Evolutionary conservation across 2,113 vertebrate species (phyloP).

Genomic region (Rissa tridactyla): DNA sequence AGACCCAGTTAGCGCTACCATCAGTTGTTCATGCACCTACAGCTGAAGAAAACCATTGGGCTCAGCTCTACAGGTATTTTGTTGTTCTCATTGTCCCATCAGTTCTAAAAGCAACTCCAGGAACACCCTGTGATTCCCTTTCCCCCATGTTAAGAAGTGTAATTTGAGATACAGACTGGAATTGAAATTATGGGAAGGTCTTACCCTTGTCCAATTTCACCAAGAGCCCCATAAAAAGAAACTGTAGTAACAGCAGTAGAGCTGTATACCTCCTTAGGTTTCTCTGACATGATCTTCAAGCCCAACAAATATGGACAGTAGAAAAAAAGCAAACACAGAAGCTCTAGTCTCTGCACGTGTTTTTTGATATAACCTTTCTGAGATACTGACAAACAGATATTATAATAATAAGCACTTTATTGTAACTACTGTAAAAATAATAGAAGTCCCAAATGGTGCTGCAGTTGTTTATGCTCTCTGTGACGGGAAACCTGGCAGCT

Average conservation of each 20-base stretch:
- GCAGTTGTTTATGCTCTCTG: not conserved
- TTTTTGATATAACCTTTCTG: not conserved
- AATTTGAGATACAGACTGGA: not conserved
- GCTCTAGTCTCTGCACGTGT: not conserved
- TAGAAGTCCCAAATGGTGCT: not conserved
- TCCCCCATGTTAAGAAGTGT: not conserved
- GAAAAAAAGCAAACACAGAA: not conserved
- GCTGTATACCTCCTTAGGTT: not conserved
- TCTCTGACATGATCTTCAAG: not conserved
- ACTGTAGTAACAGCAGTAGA: not conserved
- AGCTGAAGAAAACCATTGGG: not conserved
- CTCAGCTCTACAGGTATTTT: not conserved
- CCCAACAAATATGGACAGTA: fast-evolving
- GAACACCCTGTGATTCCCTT: not conserved
- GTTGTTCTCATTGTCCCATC: not conserved
- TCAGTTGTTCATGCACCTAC: not conserved
- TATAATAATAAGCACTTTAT: not conserved
- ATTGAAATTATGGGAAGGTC: not conserved
- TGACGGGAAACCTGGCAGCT: not conserved
- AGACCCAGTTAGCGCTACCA: not conserved
- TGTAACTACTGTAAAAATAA: not conserved
- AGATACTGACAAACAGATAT: not conserved
- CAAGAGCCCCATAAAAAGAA: not conserved
- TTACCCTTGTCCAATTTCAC: not conserved
- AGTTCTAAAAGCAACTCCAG: not conserved